A percentile compares a stretch with the other conserved stretches of the same genome.
phyloP scores from a whole-genome alignment of 2,888 invertebrate species.

The Sinodicranocentrus sp. region DNA sequence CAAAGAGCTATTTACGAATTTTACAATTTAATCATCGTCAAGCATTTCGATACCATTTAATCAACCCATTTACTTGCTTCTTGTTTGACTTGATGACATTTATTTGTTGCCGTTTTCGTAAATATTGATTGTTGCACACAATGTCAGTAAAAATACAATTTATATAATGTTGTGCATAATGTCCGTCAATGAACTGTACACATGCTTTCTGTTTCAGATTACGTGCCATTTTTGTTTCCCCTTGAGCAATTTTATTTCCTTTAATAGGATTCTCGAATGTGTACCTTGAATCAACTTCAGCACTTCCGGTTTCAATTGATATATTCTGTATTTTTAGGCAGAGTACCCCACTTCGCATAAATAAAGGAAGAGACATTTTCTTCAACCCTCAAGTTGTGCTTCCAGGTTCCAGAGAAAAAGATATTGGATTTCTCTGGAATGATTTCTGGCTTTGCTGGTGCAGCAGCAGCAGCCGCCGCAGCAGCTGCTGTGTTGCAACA shows the following conservation, averaged over 20 bases:
- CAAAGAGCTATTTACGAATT: too few species aligned
- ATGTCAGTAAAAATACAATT: too few species aligned
- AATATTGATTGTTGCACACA: too few species aligned
- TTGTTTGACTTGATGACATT: too few species aligned
- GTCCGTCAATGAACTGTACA: too few species aligned
- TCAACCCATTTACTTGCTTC: too few species aligned
- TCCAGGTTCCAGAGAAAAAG: not conserved
- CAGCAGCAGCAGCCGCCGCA: constrained; percentile 70
- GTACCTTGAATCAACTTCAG: constrained; percentile 19
- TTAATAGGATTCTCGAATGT: not conserved
- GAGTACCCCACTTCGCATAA: not conserved
- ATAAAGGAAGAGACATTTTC: not conserved
- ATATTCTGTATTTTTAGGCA: not conserved
- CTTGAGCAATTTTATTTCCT: not conserved
- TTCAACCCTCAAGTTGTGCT: constrained; percentile 12
- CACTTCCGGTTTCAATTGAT: constrained; percentile 39
- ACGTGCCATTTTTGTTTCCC: not conserved
- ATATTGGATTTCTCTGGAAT: constrained; percentile 38
- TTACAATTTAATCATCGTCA: too few species aligned
- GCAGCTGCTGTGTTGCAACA: constrained; percentile 70
- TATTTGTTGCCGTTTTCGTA: too few species aligned
- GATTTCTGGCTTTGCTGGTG: constrained; percentile 73
- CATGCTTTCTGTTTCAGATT: too few species aligned
- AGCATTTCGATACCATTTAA: too few species aligned
- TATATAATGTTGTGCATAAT: too few species aligned